Percentiles rank a stretch among this genome's conserved stretches.
phyloP scores from a whole-genome alignment of 2,113 vertebrate genomes.

The Rhinolophus ferrumequinum region DNA sequence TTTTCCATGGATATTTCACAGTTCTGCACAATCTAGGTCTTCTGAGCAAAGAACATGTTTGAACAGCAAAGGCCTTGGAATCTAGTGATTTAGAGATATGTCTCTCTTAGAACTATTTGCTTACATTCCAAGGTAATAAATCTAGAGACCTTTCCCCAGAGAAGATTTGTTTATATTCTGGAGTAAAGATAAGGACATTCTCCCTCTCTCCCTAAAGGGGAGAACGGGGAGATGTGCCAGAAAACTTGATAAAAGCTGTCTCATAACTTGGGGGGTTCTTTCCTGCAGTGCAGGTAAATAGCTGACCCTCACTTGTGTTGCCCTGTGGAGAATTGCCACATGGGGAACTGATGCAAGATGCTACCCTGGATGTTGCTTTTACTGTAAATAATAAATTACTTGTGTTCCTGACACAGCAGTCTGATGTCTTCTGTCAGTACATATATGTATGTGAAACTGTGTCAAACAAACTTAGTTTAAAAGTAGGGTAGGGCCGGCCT shows the following conservation, averaged over 20 bases:
- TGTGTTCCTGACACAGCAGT: background rate
- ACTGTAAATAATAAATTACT: background rate
- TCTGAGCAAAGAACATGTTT: constrained; percentile 45
- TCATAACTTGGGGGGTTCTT: background rate
- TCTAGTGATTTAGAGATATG: constrained; percentile 23
- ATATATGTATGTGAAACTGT: background rate
- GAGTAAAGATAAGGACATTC: background rate
- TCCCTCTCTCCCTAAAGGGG: background rate
- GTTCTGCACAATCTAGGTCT: background rate
- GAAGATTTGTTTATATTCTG: constrained; percentile 9
- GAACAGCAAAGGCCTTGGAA: constrained; percentile 20
- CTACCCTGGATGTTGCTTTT: constrained; percentile 11
- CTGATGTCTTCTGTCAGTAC: background rate
- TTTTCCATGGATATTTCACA: background rate
- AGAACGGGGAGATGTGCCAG: background rate
- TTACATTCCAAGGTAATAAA: constrained; percentile 31
- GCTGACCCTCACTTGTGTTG: constrained; percentile 7
- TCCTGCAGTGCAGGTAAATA: background rate
- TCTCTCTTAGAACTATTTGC: background rate
- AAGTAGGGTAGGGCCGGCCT: background rate
- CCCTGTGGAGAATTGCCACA: background rate
- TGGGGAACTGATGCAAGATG: background rate
- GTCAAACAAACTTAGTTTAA: background rate
- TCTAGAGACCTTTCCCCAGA: background rate
- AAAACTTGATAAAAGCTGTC: background rate